Percentiles rank a stretch among this genome's conserved stretches.
Conservation (phyloP, 2,888 invertebrate genomes). For the Platycheirus rosarum region DNA sequence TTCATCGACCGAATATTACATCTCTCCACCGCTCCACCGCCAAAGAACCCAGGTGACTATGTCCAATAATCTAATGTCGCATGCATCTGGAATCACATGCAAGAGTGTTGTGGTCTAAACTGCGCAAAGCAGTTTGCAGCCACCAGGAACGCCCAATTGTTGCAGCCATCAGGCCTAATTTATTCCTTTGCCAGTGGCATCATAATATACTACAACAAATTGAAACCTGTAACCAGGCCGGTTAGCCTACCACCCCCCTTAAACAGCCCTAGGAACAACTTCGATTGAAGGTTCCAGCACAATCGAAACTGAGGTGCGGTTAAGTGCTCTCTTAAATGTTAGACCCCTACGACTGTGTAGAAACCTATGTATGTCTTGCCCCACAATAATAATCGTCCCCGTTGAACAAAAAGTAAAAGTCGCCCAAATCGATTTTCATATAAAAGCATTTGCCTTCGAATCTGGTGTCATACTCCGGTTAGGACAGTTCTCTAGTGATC, state of each 20-base stretch:
- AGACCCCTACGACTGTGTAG: too few relatives aligned
- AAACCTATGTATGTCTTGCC: conserved; percentile 43
- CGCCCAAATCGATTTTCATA: conserved; percentile 64
- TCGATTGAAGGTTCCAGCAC: conserved; percentile 48
- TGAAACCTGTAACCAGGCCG: conserved; percentile 16
- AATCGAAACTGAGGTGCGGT: conserved; percentile 65
- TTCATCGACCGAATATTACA: neutral
- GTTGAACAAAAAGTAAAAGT: conserved; percentile 69
- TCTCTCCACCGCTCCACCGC: neutral
- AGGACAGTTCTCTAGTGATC: conserved; percentile 67
- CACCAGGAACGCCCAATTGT: conserved; percentile 69
- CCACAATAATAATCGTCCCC: conserved; percentile 37
- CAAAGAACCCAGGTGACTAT: conserved; percentile 44
- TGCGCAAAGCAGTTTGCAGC: conserved; percentile 32
- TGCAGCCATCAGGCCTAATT: conserved; percentile 56
- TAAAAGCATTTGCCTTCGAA: conserved; percentile 66
- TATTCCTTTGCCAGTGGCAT: conserved; percentile 68
- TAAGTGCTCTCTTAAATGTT: conserved; percentile 42
- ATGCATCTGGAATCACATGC: conserved; percentile 33
- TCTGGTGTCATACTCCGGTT: conserved; percentile 59
- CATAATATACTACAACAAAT: conserved; percentile 8
- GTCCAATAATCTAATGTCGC: conserved; percentile 34
- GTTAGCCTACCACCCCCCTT: conserved; percentile 24
- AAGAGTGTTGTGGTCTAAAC: conserved; percentile 40
- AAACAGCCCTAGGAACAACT: conserved; percentile 51